A percentile compares a stretch with the other conserved stretches of the same genome.
Conservation (phyloP, 2,113 vertebrate genomes). For the Clarias magur region DNA sequence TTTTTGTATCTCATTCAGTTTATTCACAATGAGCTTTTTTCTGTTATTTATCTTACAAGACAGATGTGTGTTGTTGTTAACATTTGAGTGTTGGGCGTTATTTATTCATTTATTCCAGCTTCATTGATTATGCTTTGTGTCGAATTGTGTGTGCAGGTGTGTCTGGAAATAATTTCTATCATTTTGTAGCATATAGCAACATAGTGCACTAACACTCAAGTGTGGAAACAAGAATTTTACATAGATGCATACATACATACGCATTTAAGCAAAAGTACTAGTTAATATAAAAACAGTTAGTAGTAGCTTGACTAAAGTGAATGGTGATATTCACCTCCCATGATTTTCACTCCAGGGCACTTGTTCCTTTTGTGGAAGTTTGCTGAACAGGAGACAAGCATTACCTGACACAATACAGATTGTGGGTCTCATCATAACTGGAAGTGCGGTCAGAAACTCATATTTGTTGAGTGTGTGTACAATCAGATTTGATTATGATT, state of each 20-base stretch:
- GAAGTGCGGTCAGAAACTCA: slow-evolving; percentile 8
- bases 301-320: background rate
- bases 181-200: slow-evolving; percentile 31
- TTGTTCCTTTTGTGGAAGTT: slow-evolving; percentile 7
- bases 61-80: background rate
- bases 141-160: background rate
- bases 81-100: background rate
- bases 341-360: background rate
- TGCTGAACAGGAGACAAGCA: slow-evolving; percentile 1
- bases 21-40: slow-evolving; percentile 29
- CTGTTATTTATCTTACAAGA: background rate
- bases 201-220: background rate
- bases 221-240: background rate
- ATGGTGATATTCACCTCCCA: slow-evolving; percentile 4
- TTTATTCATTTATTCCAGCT: background rate
- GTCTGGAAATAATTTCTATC: background rate
- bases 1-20: slow-evolving; percentile 11
- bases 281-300: background rate
- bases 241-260: background rate
- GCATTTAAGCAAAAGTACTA: background rate
- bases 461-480: slow-evolving; percentile 20
- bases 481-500: slow-evolving; percentile 19
- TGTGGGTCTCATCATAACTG: background rate
- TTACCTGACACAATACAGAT: slow-evolving; percentile 22
- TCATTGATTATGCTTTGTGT: background rate